Base-by-base conservation (phyloP, 1,140 invertebrate species). In the Neodiprion pinetum region DNA sequence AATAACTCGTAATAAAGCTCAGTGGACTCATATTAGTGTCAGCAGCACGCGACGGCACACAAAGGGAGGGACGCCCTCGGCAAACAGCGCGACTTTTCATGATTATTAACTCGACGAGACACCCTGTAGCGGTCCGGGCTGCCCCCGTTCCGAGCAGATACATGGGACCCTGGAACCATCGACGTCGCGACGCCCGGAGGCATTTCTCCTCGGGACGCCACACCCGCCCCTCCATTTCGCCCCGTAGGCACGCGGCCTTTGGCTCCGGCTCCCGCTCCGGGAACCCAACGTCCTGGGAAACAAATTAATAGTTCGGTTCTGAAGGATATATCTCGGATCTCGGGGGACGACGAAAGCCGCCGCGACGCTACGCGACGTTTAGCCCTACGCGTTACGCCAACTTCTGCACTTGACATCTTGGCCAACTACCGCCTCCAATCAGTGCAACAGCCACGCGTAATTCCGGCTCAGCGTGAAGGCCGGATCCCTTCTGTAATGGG, bases 1-100 rank as follows among this genome's bases (percentile, higher is more conserved):
- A 61, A 61, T 61, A 61, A 61, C 53, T 61, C 53, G 53, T 61
- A 61, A 61, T 61, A 61, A 61, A 61, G 53, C 53, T 61, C 53
- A 61, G 53, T 17, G 53, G 53, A 17, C n/a, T 61, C 11, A 61
- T 61, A 61, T 61, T 61, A 61, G 53, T 61, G 53, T 61, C 53
- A 61, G 53, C 11, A 61, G 53, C 53, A 61, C 53, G 53, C 53
- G 53, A 61, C 53, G 53, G 53, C 53, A 61, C 53, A 61, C 53
- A 61, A 61, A 61, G 53, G 53, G 53, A 61, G 11, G 11, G 53
- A 3, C 28, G 53, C 53, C 53, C 53, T 61, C 53, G 53, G 53
- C 53, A 61, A 61, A 61, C 53, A 61, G 7, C 11, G 53, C 53
- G 53, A 61, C 53, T 61, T 61, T 61, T 61, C 53, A 61, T 61